Conservation (phyloP, 2,113 vertebrate species). For the Melierax canorus region DNA sequence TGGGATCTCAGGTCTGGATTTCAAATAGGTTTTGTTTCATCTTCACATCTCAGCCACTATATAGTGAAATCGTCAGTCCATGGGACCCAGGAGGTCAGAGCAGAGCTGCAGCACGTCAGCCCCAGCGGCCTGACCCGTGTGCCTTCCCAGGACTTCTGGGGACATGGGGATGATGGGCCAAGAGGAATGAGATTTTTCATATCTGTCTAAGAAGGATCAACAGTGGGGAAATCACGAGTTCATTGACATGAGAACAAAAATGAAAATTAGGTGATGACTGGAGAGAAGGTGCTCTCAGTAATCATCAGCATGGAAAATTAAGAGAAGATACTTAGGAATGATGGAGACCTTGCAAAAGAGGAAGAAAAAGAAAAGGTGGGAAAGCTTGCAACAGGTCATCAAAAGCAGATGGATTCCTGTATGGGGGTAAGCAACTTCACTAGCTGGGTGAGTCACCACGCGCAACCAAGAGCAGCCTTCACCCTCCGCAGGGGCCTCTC, state of each 20-base stretch:
- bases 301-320: not conserved
- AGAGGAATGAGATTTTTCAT: not conserved
- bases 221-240: not conserved
- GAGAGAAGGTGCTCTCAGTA: not conserved
- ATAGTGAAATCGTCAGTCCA: accelerated
- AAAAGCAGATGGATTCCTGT: not conserved
- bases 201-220: not conserved
- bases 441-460: not conserved
- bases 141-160: not conserved
- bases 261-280: not conserved
- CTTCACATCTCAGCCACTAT: not conserved
- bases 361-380: not conserved
- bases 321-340: not conserved
- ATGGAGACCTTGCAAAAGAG: not conserved
- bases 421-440: not conserved
- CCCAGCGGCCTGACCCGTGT: not conserved
- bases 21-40: not conserved
- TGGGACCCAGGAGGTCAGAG: not conserved
- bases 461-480: not conserved
- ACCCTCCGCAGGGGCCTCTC: not conserved
- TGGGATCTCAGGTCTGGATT: not conserved
- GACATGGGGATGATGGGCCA: not conserved
- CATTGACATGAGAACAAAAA: not conserved
- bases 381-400: not conserved
- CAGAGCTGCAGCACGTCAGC: not conserved